Evolutionary conservation across 2,797 vertebrate genomes (phyloP).

Genomic region (Gobio occitaniae): DNA sequence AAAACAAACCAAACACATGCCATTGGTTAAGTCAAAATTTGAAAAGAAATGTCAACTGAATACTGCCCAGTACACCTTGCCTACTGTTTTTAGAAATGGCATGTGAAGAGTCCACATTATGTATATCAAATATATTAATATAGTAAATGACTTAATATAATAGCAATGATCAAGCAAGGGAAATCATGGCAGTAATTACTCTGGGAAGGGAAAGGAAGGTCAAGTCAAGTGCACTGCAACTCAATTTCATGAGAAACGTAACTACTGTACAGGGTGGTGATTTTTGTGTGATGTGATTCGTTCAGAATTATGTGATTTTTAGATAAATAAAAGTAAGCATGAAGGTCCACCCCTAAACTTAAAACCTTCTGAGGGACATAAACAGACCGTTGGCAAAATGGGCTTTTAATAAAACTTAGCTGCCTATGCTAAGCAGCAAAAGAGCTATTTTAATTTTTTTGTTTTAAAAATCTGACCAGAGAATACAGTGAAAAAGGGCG

Average conservation of each 20-base stretch:
- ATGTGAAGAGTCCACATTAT: background rate
- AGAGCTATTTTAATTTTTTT: too few relatives aligned
- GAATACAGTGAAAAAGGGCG: too few relatives aligned
- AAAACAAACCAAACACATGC: background rate
- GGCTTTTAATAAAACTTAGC: too few relatives aligned
- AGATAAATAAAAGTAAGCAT: background rate
- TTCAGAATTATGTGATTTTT: background rate
- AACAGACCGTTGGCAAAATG: too few relatives aligned
- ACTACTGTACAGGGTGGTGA: too few relatives aligned
- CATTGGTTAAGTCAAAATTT: background rate
- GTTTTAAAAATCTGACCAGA: too few relatives aligned
- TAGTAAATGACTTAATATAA: too few relatives aligned
- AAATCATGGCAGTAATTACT: background rate
- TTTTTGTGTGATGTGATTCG: background rate
- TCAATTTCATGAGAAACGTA: background rate
- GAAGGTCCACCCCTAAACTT: too few relatives aligned
- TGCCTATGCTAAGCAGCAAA: too few relatives aligned
- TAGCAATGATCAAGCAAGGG: background rate
- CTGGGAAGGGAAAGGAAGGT: background rate
- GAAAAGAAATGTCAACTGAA: background rate
- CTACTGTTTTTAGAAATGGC: background rate
- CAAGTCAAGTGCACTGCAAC: background rate
- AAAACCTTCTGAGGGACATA: background rate
- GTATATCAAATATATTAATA: background rate
- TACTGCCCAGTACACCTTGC: background rate